phyloP scores from a whole-genome alignment of 2,888 invertebrate species.

The Boloria euphrosyne region DNA sequence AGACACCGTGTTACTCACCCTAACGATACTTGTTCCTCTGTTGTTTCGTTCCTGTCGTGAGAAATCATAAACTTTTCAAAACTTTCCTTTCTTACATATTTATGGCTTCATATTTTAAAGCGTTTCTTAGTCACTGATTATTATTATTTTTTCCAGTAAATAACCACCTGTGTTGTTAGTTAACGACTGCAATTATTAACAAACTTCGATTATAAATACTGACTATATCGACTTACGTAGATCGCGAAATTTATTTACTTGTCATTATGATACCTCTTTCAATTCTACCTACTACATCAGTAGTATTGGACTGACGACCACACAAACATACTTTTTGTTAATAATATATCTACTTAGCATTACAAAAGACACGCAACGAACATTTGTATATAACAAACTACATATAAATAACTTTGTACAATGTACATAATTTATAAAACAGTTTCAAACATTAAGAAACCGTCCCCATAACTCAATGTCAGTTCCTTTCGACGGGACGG shows the following conservation, averaged over 20 bases:
- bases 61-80: conserved; percentile 22
- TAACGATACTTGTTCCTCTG: conserved; percentile 36
- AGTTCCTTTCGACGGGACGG: conserved; percentile 37
- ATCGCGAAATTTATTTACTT: no score
- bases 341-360: no score
- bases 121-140: neutral
- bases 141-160: neutral
- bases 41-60: conserved; percentile 29
- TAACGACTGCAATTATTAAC: no score
- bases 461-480: conserved; percentile 12
- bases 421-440: neutral
- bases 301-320: no score
- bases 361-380: no score
- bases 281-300: no score
- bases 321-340: no score
- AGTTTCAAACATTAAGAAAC: conserved; percentile 6
- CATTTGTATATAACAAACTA: no score
- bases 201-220: no score
- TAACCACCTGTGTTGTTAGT: neutral
- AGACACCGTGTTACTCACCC: conserved; percentile 34
- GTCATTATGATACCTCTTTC: no score
- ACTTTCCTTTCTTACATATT: conserved; percentile 20
- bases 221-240: no score
- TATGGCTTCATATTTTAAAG: conserved; percentile 4
- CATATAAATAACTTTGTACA: neutral